Conservation (phyloP, 2,888 invertebrate species). For the Xestobium rufovillosum region DNA sequence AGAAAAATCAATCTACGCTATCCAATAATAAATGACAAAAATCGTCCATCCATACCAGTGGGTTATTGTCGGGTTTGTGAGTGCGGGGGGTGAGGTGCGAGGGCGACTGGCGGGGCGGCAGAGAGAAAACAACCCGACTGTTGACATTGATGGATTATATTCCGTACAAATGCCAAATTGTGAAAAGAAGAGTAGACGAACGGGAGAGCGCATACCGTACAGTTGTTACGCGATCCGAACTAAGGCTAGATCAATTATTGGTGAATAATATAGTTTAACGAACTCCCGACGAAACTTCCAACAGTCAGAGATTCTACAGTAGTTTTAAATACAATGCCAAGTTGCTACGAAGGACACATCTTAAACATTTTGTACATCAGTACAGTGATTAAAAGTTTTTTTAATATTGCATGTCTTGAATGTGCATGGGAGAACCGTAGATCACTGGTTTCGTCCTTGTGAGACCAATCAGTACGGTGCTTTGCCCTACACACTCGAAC, state of each 20-base stretch:
- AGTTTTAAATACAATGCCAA: too few relatives aligned
- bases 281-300: slow-evolving; percentile 1
- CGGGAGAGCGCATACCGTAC: slow-evolving; percentile 38
- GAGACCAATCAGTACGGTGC: too few relatives aligned
- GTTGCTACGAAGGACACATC: too few relatives aligned
- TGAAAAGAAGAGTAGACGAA: slow-evolving; percentile 46
- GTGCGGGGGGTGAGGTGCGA: slow-evolving; percentile 29
- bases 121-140: slow-evolving; percentile 46
- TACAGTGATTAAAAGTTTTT: too few relatives aligned
- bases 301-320: too few relatives aligned
- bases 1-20: slow-evolving; percentile 43
- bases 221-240: slow-evolving; percentile 37
- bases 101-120: slow-evolving; percentile 30
- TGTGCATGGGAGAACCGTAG: too few relatives aligned
- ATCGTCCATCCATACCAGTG: slow-evolving; percentile 45
- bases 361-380: too few relatives aligned
- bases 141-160: slow-evolving; percentile 48
- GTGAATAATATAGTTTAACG: slow-evolving; percentile 12
- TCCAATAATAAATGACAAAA: slow-evolving; percentile 47
- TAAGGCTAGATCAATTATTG: slow-evolving; percentile 41
- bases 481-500: too few relatives aligned
- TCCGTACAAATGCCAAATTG: slow-evolving; percentile 49
- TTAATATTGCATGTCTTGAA: too few relatives aligned
- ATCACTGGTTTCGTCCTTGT: too few relatives aligned
- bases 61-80: slow-evolving; percentile 41